These are phyloP conservation scores for Cochlearius cochlearius DNA, from an alignment of 2,113 vertebrate species.

Conservation along the genomic window DNA sequence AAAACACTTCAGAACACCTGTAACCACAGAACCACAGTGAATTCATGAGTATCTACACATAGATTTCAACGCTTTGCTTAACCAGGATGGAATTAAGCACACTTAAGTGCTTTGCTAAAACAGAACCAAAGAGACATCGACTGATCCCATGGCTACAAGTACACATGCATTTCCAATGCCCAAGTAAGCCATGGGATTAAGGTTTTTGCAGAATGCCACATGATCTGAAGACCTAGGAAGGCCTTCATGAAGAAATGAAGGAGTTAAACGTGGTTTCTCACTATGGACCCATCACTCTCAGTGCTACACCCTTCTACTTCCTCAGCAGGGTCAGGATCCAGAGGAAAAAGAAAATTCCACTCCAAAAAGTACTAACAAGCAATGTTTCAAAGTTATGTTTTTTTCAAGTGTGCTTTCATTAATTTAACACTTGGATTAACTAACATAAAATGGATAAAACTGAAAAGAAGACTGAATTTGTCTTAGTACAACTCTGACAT, in stretches of 20 bases:
- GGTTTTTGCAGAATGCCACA: background rate
- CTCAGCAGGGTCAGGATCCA: background rate
- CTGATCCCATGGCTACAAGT: background rate
- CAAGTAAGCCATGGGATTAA: background rate
- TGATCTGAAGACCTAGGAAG: background rate
- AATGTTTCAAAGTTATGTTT: background rate
- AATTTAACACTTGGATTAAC: slow-evolving; percentile 8
- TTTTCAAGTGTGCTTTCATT: background rate
- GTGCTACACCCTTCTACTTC: background rate
- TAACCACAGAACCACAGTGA: background rate
- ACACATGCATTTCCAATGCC: background rate
- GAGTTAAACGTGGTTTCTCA: background rate
- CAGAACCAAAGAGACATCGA: background rate
- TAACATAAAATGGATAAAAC: background rate
- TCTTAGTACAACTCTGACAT: background rate
- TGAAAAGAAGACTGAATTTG: background rate
- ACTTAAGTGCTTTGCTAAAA: background rate
- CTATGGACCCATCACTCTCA: background rate
- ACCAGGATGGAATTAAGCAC: background rate
- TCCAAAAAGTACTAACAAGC: background rate
- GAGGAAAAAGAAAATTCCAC: background rate
- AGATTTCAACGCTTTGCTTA: background rate
- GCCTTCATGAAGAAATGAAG: background rate
- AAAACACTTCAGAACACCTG: background rate
- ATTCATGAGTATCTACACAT: background rate